Percentiles rank a stretch among this genome's conserved stretches.
phyloP scores from a whole-genome alignment of 1,140 invertebrate genomes.

The Mactra quadrangularis region DNA sequence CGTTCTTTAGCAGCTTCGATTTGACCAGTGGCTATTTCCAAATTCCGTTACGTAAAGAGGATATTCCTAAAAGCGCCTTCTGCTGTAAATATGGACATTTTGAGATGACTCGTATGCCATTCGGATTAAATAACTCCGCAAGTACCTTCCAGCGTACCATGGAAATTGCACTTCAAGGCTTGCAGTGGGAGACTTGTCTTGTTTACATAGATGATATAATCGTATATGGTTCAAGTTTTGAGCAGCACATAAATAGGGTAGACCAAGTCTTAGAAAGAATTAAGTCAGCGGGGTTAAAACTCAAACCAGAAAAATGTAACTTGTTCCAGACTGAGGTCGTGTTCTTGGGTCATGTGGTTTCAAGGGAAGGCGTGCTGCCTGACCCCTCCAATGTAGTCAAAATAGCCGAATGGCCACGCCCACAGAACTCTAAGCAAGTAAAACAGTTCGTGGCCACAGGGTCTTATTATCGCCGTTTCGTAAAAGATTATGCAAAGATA shows the following conservation, averaged over 20 bases:
- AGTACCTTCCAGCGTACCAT: conserved; percentile 28
- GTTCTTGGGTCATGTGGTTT: conserved; percentile 62
- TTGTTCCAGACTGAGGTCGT: too few relatives aligned
- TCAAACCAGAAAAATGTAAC: conserved; percentile 67
- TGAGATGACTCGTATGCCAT: neutral
- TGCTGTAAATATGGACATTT: neutral
- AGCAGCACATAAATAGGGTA: conserved; percentile 32
- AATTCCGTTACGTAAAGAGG: neutral
- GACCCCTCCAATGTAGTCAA: conserved; percentile 52
- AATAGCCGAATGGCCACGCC: conserved; percentile 54
- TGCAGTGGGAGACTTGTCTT: conserved; percentile 39
- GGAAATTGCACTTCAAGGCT: conserved; percentile 9
- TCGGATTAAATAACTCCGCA: neutral
- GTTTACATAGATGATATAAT: conserved; percentile 69
- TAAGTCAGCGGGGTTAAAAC: conserved; percentile 48
- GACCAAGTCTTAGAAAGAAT: conserved; percentile 55
- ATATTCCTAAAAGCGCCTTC: conserved; percentile 6
- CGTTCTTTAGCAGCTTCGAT: neutral
- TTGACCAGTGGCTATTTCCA: neutral
- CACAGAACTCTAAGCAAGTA: conserved; percentile 58
- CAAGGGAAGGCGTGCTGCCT: conserved; percentile 9
- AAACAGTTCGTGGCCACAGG: conserved; percentile 62
- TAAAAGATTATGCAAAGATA: too few relatives aligned
- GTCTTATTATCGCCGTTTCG: conserved; percentile 63
- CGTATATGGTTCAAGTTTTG: conserved; percentile 57